phyloP scores from a whole-genome alignment of 2,113 vertebrate genomes.

The Plectropomus leopardus region DNA sequence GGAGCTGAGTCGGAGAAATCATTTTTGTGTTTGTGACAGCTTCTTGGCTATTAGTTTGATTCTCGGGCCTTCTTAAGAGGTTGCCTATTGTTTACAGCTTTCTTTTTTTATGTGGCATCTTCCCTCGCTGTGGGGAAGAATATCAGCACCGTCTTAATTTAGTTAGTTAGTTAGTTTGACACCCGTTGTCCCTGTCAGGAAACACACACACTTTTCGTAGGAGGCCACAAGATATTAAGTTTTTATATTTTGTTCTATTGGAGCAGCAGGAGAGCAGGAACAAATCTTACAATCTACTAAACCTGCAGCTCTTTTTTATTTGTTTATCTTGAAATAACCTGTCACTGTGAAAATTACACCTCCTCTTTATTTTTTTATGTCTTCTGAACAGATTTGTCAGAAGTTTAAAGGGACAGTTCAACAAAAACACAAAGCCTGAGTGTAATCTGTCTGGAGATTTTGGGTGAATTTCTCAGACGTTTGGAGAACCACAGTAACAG shows the following conservation, averaged over 20 bases:
- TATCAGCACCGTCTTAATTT: background rate
- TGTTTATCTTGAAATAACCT: constrained; percentile 20
- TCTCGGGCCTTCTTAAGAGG: background rate
- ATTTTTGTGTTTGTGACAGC: background rate
- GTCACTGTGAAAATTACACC: constrained; percentile 59
- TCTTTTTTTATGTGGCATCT: background rate
- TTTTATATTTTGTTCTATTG: background rate
- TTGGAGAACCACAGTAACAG: background rate
- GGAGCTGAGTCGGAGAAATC: background rate
- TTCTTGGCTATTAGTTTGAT: background rate
- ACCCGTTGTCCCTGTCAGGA: background rate
- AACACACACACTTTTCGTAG: background rate
- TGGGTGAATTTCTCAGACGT: background rate
- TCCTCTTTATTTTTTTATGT: background rate
- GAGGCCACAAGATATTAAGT: background rate
- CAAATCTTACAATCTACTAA: constrained; percentile 1
- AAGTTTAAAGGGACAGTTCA: constrained; percentile 19
- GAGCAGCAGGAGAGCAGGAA: background rate
- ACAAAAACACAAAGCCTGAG: background rate
- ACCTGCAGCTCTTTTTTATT: constrained; percentile 27
- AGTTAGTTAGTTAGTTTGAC: background rate
- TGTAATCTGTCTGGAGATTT: background rate
- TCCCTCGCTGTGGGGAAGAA: background rate
- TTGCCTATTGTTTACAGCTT: constrained; percentile 51
- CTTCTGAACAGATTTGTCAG: background rate